Conservation (phyloP, 2,113 vertebrate species). For the western clawed frog (Xenopus tropicalis) region UCB_Xtro_10.0 CM004446.2:121473501-121474000, state of each 20-base stretch:
- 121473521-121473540: conserved; percentile 35
- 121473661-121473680: conserved; percentile 68
- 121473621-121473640: conserved; percentile 68
- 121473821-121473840: not conserved
- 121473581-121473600: conserved; percentile 68
- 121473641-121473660: too few species aligned
- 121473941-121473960: too few species aligned
- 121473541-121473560: conserved; percentile 68
- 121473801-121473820: conserved; percentile 68
- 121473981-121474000: conserved; percentile 55
- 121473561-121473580: not conserved
- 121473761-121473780: conserved; percentile 66
- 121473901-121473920: too few species aligned
- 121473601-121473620: too few species aligned
- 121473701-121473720: conserved; percentile 63
- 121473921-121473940: conserved; percentile 66
- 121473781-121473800: conserved; percentile 5
- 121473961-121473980: conserved; percentile 62
- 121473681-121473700: too few species aligned
- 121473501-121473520: conserved; percentile 63
- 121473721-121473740: conserved; percentile 45
- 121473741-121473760: conserved; percentile 57
- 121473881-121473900: conserved; percentile 68
- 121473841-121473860: conserved; percentile 68
- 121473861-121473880: too few species aligned